phyloP scores from a whole-genome alignment of 2,113 vertebrate species.

The Caretta caretta region DNA sequence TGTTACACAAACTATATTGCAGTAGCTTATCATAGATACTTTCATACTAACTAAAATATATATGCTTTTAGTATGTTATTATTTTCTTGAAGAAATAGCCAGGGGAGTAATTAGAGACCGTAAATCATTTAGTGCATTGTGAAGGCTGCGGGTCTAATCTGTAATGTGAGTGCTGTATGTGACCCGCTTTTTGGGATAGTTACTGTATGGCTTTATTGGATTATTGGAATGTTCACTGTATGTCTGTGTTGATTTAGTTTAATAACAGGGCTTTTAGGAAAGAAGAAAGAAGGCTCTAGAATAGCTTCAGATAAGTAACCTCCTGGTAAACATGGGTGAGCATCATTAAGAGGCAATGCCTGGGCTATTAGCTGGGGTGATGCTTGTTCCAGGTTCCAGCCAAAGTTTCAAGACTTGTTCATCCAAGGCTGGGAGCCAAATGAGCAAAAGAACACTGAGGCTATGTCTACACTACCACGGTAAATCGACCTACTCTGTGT shows the following conservation, averaged over 20 bases:
- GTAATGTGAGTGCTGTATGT: background rate
- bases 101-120: background rate
- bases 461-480: too few species aligned
- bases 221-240: background rate
- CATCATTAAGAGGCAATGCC: background rate
- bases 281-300: background rate
- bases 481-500: too few species aligned
- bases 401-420: too few species aligned
- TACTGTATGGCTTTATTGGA: background rate
- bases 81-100: background rate
- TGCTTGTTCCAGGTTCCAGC: background rate
- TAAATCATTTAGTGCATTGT: background rate
- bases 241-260: background rate
- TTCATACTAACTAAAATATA: background rate
- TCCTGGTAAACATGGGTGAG: background rate
- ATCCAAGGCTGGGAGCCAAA: too few species aligned
- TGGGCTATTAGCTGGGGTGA: background rate
- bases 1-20: background rate
- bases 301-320: background rate
- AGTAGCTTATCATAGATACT: background rate
- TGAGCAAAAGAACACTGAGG: too few species aligned
- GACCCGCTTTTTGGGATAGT: background rate
- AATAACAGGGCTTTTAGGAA: background rate
- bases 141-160: background rate
- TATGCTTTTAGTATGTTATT: background rate